Percentiles rank a stretch among this genome's conserved stretches.
phyloP scores from a whole-genome alignment of 2,797 vertebrate species.

The Vespertilio murinus region DNA sequence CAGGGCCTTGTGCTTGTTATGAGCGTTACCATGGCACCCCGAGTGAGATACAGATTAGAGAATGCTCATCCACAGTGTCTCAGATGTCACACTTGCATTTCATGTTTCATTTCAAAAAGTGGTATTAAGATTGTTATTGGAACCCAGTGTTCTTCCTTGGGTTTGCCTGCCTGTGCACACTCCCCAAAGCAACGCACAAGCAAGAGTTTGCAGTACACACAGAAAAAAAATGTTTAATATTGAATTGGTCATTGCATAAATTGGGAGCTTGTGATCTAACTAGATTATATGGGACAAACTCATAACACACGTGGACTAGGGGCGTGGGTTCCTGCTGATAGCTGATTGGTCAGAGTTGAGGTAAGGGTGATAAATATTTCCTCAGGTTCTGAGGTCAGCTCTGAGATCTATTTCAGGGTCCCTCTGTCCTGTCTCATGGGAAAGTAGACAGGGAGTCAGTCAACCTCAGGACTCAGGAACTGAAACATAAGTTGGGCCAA shows the following conservation, averaged over 20 bases:
- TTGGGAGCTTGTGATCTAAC: background rate
- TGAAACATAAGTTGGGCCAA: background rate
- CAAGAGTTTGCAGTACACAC: background rate
- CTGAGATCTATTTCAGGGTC: background rate
- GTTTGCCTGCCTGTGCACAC: background rate
- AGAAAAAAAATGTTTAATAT: background rate
- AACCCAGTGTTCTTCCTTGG: background rate
- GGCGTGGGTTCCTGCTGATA: background rate
- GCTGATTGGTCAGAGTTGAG: background rate
- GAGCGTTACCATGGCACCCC: fast-evolving
- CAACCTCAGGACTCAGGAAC: background rate
- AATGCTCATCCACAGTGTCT: background rate
- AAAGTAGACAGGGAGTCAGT: background rate
- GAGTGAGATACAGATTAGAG: background rate
- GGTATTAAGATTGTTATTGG: background rate
- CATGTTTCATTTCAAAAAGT: background rate
- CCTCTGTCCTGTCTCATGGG: background rate
- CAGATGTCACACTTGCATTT: background rate
- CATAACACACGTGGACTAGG: background rate
- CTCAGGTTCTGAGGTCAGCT: background rate
- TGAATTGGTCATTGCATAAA: background rate
- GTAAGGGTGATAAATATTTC: background rate
- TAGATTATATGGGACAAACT: background rate
- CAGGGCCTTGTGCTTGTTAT: fast-evolving
- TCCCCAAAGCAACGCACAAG: background rate